A percentile compares a stretch with the other conserved stretches of the same genome.
These are phyloP conservation scores for Puntigrus tetrazona DNA, from an alignment of 2,113 vertebrate genomes.

Conservation along the genomic window DNA sequence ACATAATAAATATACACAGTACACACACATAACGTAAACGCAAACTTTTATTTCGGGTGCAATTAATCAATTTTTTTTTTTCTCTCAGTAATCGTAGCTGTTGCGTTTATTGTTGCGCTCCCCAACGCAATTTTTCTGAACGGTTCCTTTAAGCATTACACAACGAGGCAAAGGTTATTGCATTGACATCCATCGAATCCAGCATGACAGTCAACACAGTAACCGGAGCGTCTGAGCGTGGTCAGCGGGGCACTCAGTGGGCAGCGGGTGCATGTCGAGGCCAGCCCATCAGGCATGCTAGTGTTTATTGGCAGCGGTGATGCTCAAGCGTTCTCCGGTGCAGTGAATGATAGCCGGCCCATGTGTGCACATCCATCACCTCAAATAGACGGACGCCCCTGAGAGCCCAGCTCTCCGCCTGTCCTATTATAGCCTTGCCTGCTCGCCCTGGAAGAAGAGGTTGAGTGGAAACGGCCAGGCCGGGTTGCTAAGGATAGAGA, in stretches of 20 bases:
- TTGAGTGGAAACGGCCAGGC: constrained; percentile 50
- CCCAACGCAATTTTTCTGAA: not conserved
- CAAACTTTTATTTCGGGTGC: too few species aligned
- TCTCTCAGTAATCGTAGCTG: too few species aligned
- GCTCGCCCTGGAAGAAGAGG: constrained; percentile 57
- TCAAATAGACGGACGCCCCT: constrained; percentile 49
- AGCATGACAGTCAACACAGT: constrained; percentile 5
- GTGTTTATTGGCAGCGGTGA: constrained; percentile 48
- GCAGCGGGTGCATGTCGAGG: not conserved
- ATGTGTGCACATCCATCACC: constrained; percentile 77
- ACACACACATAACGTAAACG: too few species aligned
- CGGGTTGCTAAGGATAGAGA: constrained; percentile 57
- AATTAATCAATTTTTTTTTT: too few species aligned
- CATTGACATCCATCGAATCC: not conserved
- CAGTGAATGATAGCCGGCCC: constrained; percentile 64
- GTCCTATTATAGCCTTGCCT: constrained; percentile 68
- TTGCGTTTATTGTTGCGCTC: too few species aligned
- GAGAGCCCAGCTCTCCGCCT: constrained; percentile 58
- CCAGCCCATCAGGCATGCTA: constrained; percentile 40
- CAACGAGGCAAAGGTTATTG: not conserved
- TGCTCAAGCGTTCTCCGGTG: constrained; percentile 53
- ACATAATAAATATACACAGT: too few species aligned
- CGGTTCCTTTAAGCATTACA: not conserved
- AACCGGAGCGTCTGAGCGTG: constrained; percentile 1
- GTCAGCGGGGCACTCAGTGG: not conserved